These are phyloP conservation scores for Seriola rivoliana DNA, from an alignment of 2,113 vertebrate genomes.

Conservation along the genomic window DNA sequence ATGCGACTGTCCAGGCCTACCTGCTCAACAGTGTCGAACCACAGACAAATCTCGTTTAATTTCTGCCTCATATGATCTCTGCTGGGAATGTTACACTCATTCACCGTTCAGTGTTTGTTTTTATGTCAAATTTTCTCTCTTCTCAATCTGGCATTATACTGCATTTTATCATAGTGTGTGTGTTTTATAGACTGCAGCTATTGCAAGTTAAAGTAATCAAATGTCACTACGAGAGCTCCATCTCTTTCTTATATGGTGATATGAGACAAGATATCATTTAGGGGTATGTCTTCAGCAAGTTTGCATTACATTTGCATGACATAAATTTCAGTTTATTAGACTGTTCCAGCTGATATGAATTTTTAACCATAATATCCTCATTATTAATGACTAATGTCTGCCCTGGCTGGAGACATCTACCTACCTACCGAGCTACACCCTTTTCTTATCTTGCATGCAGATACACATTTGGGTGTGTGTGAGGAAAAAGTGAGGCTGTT, in stretches of 20 bases:
- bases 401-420: background rate
- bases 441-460: slow-evolving; percentile 28
- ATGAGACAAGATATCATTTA: background rate
- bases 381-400: slow-evolving; percentile 2
- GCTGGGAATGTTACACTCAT: background rate
- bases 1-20: slow-evolving; percentile 45
- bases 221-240: background rate
- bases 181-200: background rate
- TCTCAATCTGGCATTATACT: background rate
- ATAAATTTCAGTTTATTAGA: background rate
- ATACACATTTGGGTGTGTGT: slow-evolving; percentile 23
- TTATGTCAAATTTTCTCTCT: background rate
- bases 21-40: background rate
- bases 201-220: background rate
- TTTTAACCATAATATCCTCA: background rate
- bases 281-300: background rate
- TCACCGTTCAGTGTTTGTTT: background rate
- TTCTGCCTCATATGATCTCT: background rate
- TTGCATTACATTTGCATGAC: background rate
- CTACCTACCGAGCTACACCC: slow-evolving; percentile 5
- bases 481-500: slow-evolving; percentile 10
- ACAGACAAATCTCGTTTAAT: background rate
- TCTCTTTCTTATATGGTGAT: background rate
- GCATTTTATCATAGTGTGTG: background rate
- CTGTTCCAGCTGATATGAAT: background rate